Evolutionary conservation across 92 coral and sea anemone genomes (phyloP).

Genomic region (Meandrina meandrites): DNA sequence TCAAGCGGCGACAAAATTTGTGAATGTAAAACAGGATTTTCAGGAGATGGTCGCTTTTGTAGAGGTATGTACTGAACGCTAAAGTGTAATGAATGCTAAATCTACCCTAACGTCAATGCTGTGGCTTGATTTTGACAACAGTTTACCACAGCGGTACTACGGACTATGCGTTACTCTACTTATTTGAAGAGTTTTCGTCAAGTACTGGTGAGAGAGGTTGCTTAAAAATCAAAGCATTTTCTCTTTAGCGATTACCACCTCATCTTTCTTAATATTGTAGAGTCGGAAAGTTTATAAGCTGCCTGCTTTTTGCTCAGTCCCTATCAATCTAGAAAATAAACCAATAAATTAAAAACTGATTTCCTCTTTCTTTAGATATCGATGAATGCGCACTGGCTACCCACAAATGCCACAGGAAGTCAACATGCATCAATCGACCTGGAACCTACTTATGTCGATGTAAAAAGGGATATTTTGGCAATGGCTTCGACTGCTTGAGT

Average conservation of each 20-base stretch:
- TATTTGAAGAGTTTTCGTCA: too few relatives aligned
- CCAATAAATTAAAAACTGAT: background rate
- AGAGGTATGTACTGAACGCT: conserved; percentile 37
- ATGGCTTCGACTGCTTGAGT: conserved; percentile 89
- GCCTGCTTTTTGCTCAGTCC: too few relatives aligned
- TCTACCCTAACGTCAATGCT: background rate
- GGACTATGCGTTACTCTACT: too few relatives aligned
- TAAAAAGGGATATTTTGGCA: conserved; percentile 83
- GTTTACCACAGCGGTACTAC: background rate
- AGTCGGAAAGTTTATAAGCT: too few relatives aligned
- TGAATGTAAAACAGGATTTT: conserved; percentile 72
- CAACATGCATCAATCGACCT: conserved; percentile 70
- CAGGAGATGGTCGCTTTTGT: conserved; percentile 71
- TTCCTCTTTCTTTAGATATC: conserved; percentile 49
- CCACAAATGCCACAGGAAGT: conserved; percentile 68
- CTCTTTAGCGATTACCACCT: too few relatives aligned
- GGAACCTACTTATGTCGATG: conserved; percentile 83
- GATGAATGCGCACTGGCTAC: conserved; percentile 71
- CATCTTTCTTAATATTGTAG: too few relatives aligned
- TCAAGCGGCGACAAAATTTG: conserved; percentile 63
- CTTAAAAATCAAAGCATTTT: too few relatives aligned
- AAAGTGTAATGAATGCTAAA: background rate
- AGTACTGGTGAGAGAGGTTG: too few relatives aligned
- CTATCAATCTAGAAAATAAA: background rate
- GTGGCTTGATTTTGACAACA: background rate